phyloP scores from a whole-genome alignment of 1,140 invertebrate genomes.

The Calliopsis andreniformis region DNA sequence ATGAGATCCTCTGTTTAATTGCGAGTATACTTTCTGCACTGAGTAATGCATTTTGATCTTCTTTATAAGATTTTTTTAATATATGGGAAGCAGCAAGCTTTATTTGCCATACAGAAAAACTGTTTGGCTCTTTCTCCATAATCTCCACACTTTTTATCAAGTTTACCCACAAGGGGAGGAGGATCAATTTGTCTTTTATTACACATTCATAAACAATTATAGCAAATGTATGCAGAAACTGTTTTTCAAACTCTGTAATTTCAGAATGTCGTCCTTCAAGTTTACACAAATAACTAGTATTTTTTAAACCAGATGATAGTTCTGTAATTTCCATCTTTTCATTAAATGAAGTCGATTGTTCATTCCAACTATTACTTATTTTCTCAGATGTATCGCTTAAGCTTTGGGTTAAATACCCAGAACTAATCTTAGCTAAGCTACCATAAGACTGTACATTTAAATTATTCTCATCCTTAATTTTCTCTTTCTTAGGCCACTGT shows the following conservation, averaged over 20 bases:
- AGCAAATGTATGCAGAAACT: slow-evolving; percentile 87
- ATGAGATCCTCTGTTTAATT: slow-evolving; percentile 82
- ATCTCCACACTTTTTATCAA: slow-evolving; percentile 85
- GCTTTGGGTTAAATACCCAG: slow-evolving; percentile 34
- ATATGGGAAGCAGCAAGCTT: slow-evolving; percentile 83
- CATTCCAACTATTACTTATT: slow-evolving; percentile 40
- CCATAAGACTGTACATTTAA: slow-evolving; percentile 16
- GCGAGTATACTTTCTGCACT: slow-evolving; percentile 81
- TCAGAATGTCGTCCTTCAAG: slow-evolving; percentile 57
- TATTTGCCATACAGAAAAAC: slow-evolving; percentile 85
- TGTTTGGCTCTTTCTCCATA: slow-evolving; percentile 75
- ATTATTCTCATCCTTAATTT: slow-evolving; percentile 6
- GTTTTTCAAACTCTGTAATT: slow-evolving; percentile 82
- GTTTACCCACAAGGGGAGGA: slow-evolving; percentile 88
- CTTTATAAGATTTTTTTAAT: slow-evolving; percentile 67
- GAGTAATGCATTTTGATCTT: slow-evolving; percentile 73
- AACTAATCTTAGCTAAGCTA: slow-evolving; percentile 38
- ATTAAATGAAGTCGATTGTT: slow-evolving; percentile 43
- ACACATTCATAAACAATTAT: slow-evolving; percentile 93
- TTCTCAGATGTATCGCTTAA: slow-evolving; percentile 18
- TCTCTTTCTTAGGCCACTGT: slow-evolving; percentile 76
- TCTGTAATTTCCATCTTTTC: slow-evolving; percentile 74
- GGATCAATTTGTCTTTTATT: slow-evolving; percentile 91
- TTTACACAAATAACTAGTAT: slow-evolving; percentile 27
- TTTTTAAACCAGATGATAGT: slow-evolving; percentile 44